Evolutionary conservation across 2,888 invertebrate species (phyloP).

Genomic region (Tetropium fuscum): DNA sequence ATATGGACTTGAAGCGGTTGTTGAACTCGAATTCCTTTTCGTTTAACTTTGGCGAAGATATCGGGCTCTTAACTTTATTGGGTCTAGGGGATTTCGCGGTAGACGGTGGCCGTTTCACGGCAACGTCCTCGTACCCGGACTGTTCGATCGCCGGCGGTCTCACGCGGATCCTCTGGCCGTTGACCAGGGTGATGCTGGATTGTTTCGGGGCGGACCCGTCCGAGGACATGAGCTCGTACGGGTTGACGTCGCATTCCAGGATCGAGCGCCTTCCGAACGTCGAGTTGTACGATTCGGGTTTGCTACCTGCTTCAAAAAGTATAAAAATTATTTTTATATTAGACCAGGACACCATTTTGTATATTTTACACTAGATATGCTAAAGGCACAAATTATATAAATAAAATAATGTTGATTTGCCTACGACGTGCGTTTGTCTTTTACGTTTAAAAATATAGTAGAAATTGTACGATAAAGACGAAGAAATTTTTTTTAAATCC

Average conservation of each 20-base stretch:
- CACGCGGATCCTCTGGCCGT: slow-evolving; percentile 64
- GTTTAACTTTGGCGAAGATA: slow-evolving; percentile 38
- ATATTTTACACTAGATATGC: too few species aligned
- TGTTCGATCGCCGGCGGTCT: slow-evolving; percentile 57
- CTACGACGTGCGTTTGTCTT: too few species aligned
- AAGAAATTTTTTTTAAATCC: too few species aligned
- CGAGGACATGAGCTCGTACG: slow-evolving; percentile 80
- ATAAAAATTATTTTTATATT: too few species aligned
- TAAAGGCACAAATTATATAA: too few species aligned
- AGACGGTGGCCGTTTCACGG: slow-evolving; percentile 46
- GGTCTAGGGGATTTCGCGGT: slow-evolving; percentile 38
- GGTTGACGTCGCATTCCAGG: slow-evolving; percentile 86
- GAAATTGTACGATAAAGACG: too few species aligned
- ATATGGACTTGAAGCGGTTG: slow-evolving; percentile 67
- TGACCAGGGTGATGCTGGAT: slow-evolving; percentile 58
- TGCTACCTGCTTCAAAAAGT: slow-evolving; percentile 38
- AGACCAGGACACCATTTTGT: too few species aligned
- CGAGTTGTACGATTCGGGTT: slow-evolving; percentile 42
- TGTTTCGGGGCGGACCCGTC: slow-evolving; percentile 53
- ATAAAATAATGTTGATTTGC: too few species aligned
- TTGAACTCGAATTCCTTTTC: slow-evolving; percentile 55
- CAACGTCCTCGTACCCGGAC: slow-evolving; percentile 57
- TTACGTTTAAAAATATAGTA: too few species aligned
- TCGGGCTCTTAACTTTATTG: slow-evolving; percentile 29
- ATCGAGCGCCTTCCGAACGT: slow-evolving; percentile 74